Percentiles rank a stretch among this genome's conserved stretches.
These are phyloP conservation scores for Sylvilagus bachmani DNA, from an alignment of 2,113 vertebrate species.

Conservation along the genomic window DNA sequence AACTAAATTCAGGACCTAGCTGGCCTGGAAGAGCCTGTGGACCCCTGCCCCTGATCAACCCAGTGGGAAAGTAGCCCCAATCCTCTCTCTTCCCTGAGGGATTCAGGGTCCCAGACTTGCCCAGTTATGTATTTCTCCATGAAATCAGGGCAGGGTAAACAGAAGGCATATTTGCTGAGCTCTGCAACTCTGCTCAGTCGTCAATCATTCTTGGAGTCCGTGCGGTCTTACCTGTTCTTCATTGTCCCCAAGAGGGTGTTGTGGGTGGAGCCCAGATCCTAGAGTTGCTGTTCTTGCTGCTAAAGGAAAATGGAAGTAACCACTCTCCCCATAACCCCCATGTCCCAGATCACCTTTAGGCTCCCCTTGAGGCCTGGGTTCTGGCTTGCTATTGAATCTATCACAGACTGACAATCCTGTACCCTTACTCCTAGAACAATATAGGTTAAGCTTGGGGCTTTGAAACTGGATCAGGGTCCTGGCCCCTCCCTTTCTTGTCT, in stretches of 20 bases:
- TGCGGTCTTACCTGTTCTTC: conserved; percentile 64
- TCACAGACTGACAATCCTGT: conserved; percentile 4
- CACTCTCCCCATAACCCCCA: neutral
- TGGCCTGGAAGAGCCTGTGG: neutral
- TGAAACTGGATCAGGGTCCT: neutral
- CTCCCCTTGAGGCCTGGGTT: neutral
- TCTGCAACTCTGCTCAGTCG: neutral
- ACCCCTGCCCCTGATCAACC: neutral
- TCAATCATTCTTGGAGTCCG: neutral
- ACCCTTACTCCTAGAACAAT: neutral
- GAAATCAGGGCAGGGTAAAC: neutral
- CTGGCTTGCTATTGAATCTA: neutral
- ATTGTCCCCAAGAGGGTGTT: neutral
- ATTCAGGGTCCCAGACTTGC: neutral
- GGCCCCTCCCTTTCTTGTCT: neutral
- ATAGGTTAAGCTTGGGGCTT: neutral
- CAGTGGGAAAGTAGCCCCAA: neutral
- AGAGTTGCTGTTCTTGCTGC: conserved; percentile 48
- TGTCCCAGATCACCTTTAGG: conserved; percentile 16
- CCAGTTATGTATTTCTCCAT: neutral
- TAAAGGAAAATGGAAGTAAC: conserved; percentile 32
- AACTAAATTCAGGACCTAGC: neutral
- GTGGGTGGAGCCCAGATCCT: neutral
- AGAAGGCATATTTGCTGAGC: neutral
- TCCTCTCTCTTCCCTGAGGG: neutral